Evolutionary conservation across 2,888 invertebrate genomes (phyloP), one percentile per base, ranked within the genome.

Genomic region (Acleris holmiana): DNA sequence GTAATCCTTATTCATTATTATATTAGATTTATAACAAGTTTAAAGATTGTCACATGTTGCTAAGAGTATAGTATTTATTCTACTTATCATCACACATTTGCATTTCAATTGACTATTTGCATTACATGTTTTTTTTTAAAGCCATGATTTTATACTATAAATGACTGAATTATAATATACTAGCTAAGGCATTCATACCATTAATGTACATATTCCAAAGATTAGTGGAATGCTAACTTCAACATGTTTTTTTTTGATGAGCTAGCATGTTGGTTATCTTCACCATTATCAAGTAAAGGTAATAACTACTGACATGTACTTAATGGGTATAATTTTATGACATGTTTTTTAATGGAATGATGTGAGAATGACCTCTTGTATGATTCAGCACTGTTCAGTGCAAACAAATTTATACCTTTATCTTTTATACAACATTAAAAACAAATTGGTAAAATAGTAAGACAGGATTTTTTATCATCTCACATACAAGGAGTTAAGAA

Each of bases 191-290:
- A 21, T 55, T 46, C 55, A 66, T 61, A 50, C 41, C 25, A 44
- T n/a, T 21, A 55, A 44, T 55, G 21, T 48, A 41, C 40, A 17
- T 61, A 51, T 51, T 66, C 69, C 69, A 69, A 69, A 69, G 69
- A 69, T 60, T 67, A 69, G 63, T 64, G 64, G 60, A 61, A 63
- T 57, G 54, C 18, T 17, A 64, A 53, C 4, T 18, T 18, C n/a
- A 49, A 58, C 46, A 57, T 46, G 50, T 44, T 53, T 49, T 25
- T 15, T 4, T 40, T 47, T n/a, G 35, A 48, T 50, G n/a, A 40
- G 40, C 35, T 53, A 41, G 35, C 4, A 35, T 40, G 23, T 46
- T 47, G 18, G 17, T 58, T 18, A 13, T 23, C 18, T 35, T 19
- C 19, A 40, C 19, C 15, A 53, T 47, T 50, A 63, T 29, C 25